Percentiles rank a stretch among this genome's conserved stretches.
Conservation (phyloP, 2,797 vertebrate species). For the Vireo griseus region DNA sequence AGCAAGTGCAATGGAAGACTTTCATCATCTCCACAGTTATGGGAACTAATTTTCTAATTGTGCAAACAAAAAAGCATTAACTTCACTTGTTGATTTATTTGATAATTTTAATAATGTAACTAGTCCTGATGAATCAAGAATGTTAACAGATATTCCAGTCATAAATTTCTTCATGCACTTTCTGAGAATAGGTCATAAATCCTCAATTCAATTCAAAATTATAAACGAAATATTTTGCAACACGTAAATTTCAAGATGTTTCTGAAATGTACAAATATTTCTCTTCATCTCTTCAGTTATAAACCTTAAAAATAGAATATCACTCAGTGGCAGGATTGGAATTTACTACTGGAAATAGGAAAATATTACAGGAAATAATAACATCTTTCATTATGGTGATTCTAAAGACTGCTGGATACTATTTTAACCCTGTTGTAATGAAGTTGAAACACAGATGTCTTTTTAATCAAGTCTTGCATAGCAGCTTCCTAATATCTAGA, state of each 20-base stretch:
- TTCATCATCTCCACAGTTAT: background rate
- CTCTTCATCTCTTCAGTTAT: background rate
- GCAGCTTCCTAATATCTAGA: background rate
- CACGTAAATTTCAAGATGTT: background rate
- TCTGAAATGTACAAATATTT: background rate
- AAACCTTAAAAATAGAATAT: background rate
- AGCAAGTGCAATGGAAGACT: background rate
- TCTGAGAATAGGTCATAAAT: background rate
- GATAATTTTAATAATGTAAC: background rate
- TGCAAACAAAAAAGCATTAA: background rate
- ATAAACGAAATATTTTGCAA: background rate
- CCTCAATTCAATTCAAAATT: background rate
- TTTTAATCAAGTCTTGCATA: background rate
- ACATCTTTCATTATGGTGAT: background rate
- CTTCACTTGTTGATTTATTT: background rate
- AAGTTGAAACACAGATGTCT: background rate
- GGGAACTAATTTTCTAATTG: background rate
- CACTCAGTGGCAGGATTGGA: accelerated
- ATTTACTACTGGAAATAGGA: background rate
- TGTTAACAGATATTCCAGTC: background rate
- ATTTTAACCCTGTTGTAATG: background rate
- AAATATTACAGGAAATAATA: background rate
- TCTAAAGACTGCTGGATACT: background rate
- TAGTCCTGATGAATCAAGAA: background rate
- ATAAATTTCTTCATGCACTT: background rate